phyloP scores from a whole-genome alignment of 30 jellyfish, hydroid and myxozoan genomes.

The Hydractinia echinata region DNA sequence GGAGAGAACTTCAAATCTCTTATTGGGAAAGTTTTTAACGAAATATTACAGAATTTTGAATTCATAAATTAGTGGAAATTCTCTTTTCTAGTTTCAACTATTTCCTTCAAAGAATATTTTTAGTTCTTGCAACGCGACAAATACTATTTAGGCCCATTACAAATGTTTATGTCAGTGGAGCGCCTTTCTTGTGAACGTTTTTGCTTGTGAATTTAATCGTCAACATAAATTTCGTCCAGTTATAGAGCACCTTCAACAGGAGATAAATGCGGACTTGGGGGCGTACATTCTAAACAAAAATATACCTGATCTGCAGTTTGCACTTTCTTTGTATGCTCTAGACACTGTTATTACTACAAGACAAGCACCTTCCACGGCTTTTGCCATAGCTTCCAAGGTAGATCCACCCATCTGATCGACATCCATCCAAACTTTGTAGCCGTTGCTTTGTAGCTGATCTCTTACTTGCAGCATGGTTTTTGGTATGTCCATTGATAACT shows the following conservation, averaged over 20 bases:
- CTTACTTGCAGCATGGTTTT: slow-evolving; percentile 44
- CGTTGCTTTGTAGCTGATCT: slow-evolving; percentile 47
- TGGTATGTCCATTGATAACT: slow-evolving; percentile 83
- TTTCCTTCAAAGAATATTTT: no score
- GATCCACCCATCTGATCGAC: slow-evolving; percentile 84
- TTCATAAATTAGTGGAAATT: no score
- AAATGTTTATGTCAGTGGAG: no score
- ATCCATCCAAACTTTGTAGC: slow-evolving; percentile 88
- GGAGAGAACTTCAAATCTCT: not conserved
- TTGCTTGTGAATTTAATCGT: no score
- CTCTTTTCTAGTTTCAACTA: no score
- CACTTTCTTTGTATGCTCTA: slow-evolving; percentile 62
- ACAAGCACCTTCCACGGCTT: slow-evolving; percentile 76
- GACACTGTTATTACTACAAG: slow-evolving; percentile 59
- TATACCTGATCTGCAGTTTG: slow-evolving; percentile 81
- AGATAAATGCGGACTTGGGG: not conserved
- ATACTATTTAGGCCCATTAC: no score
- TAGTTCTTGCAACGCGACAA: no score
- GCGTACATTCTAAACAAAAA: not conserved
- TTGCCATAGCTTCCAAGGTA: slow-evolving; percentile 81
- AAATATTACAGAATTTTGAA: no score
- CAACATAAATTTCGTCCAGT: no score
- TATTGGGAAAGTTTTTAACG: not conserved
- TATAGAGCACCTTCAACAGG: no score
- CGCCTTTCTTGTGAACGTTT: no score